These are phyloP conservation scores for Cataglyphis cursor DNA, from an alignment of 2,888 invertebrate genomes.

Conservation along the genomic window DNA sequence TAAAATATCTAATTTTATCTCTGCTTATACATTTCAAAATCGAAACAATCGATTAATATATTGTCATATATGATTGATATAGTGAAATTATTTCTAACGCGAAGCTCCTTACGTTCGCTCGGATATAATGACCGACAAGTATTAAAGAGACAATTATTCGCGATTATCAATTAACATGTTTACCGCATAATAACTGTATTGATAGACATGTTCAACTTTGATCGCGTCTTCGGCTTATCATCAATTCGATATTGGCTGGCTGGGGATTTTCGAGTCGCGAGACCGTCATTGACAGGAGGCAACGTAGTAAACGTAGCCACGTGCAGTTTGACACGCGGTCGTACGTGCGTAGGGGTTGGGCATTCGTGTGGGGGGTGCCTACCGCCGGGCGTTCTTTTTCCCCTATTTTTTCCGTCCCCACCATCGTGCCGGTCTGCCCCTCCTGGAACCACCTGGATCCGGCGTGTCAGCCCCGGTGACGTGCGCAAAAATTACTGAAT, in stretches of 20 bases:
- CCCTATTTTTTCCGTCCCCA: constrained; percentile 86
- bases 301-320: constrained; percentile 85
- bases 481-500: constrained; percentile 87
- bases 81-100: not conserved
- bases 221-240: not conserved
- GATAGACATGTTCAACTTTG: not conserved
- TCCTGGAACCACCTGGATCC: constrained; percentile 79
- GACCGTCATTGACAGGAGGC: constrained; percentile 67
- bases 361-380: constrained; percentile 74
- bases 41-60: constrained; percentile 19
- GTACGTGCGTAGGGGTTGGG: constrained; percentile 84
- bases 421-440: constrained; percentile 77
- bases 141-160: not conserved
- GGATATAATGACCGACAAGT: not conserved
- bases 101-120: not conserved
- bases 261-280: constrained; percentile 14
- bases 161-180: not conserved
- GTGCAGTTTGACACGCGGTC: constrained; percentile 86
- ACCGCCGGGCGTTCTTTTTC: constrained; percentile 82
- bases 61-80: not conserved
- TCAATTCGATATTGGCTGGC: not conserved
- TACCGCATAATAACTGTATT: not conserved
- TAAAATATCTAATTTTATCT: not conserved
- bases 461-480: constrained; percentile 83
- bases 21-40: not conserved